These are phyloP conservation scores for Lampris incognitus DNA, from an alignment of 2,113 vertebrate species.

Conservation along the genomic window DNA sequence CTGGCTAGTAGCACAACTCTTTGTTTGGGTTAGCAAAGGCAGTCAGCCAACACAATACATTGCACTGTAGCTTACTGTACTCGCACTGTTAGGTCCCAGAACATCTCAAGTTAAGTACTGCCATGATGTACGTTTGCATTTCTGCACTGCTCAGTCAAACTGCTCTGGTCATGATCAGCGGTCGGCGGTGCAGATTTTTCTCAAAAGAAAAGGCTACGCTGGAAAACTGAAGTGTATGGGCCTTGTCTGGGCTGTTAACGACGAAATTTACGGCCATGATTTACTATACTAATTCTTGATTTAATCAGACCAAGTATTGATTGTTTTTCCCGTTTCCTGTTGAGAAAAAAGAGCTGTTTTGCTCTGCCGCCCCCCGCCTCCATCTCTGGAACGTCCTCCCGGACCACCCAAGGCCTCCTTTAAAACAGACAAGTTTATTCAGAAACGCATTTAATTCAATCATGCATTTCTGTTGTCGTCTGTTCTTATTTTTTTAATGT, in stretches of 20 bases:
- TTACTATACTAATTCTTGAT: conserved; percentile 26
- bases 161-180: background rate
- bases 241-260: background rate
- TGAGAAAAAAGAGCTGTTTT: conserved; percentile 8
- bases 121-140: background rate
- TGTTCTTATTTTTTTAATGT: too few species aligned
- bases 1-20: conserved; percentile 71
- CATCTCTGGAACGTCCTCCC: too few species aligned
- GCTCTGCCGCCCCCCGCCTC: background rate
- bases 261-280: conserved; percentile 13
- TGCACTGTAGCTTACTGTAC: background rate
- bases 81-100: background rate
- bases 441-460: too few species aligned
- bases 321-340: conserved; percentile 25
- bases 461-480: too few species aligned
- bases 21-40: conserved; percentile 63
- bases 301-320: conserved; percentile 45
- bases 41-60: conserved; percentile 17
- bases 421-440: too few species aligned
- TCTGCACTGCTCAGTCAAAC: background rate
- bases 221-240: background rate
- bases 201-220: background rate
- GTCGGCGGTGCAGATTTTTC: background rate
- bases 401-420: too few species aligned
- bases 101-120: conserved; percentile 12